phyloP scores from a whole-genome alignment of 30 jellyfish, hydroid and myxozoan species.

The Pelagia noctiluca region DNA sequence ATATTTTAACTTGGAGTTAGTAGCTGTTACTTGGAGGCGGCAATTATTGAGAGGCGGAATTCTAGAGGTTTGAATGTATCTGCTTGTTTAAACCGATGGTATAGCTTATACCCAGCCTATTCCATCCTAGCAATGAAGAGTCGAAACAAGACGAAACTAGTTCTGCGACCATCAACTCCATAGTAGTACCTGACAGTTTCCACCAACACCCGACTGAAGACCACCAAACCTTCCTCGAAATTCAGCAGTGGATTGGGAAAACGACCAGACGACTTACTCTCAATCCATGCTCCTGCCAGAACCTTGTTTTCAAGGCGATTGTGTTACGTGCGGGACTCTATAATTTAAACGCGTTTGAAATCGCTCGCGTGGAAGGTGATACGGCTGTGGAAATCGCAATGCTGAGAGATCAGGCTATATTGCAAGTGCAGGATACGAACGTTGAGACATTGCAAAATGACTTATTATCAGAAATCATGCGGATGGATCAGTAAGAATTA shows the following conservation, averaged over 20 bases:
- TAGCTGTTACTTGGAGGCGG: no score
- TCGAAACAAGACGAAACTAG: slow-evolving; percentile 3
- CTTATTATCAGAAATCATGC: background rate
- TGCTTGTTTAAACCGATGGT: no score
- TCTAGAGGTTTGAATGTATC: background rate
- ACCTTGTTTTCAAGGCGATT: slow-evolving; percentile 32
- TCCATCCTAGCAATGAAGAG: slow-evolving; percentile 1
- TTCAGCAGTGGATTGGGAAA: slow-evolving; percentile 54
- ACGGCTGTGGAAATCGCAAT: slow-evolving; percentile 3
- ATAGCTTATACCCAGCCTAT: no score
- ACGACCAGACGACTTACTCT: slow-evolving; percentile 30
- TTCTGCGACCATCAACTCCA: slow-evolving; percentile 33
- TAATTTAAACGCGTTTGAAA: slow-evolving; percentile 43
- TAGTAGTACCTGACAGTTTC: background rate
- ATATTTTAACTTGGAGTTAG: no score
- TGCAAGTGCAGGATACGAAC: slow-evolving; percentile 11
- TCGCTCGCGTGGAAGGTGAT: background rate
- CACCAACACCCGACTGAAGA: background rate
- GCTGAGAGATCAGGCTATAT: slow-evolving; percentile 38
- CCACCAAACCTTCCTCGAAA: background rate
- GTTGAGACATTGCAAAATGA: background rate
- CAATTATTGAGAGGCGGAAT: no score
- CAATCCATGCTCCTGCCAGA: slow-evolving; percentile 36
- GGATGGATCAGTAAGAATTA: no score
- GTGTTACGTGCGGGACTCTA: slow-evolving; percentile 50